phyloP scores from a whole-genome alignment of 1,140 invertebrate species.

The Cotesia typhae region DNA sequence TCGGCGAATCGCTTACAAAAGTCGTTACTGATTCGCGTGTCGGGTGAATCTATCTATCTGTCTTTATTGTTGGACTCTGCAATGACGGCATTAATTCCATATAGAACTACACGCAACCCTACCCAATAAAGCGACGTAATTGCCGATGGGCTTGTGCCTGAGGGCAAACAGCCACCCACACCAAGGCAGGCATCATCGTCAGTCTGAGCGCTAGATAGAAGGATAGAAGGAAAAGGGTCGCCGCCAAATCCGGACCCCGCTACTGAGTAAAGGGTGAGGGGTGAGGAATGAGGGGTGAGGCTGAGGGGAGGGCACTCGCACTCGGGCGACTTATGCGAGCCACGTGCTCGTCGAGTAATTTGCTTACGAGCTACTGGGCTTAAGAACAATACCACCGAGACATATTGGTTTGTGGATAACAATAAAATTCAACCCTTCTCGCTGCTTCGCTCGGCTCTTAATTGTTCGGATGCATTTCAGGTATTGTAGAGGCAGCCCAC shows the following conservation, averaged over 20 bases:
- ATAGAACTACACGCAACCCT: conserved; percentile 50
- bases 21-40: conserved; percentile 27
- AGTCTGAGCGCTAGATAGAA: conserved; percentile 6
- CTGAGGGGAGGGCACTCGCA: neutral
- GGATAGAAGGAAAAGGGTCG: conserved; percentile 35
- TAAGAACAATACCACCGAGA: conserved; percentile 48
- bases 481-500: neutral
- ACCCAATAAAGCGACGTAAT: conserved; percentile 56
- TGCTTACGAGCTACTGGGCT: conserved; percentile 51
- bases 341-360: conserved; percentile 58
- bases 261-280: no score
- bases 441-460: neutral
- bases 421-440: conserved; percentile 42
- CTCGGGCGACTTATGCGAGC: conserved; percentile 53
- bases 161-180: conserved; percentile 34
- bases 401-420: conserved; percentile 41
- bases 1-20: conserved; percentile 16
- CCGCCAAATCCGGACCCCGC: no score
- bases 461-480: conserved; percentile 10
- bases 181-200: conserved; percentile 15
- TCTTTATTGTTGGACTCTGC: neutral
- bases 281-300: no score
- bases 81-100: conserved; percentile 51
- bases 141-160: conserved; percentile 51
- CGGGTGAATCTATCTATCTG: conserved; percentile 6